Conservation (phyloP, 2,797 vertebrate species). For the Bufotes viridis region DNA sequence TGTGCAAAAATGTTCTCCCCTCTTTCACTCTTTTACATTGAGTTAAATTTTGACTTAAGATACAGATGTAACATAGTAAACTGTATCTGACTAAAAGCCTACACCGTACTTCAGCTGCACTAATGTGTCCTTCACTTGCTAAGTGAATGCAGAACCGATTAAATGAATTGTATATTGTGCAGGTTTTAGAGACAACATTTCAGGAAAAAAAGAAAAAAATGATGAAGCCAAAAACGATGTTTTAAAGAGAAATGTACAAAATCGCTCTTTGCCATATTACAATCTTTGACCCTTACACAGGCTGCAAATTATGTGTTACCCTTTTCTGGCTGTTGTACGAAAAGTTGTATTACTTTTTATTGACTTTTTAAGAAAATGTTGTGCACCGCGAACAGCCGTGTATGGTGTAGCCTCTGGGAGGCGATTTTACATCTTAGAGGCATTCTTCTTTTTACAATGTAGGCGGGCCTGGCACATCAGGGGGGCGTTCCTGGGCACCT, state of each 20-base stretch:
- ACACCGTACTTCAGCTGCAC: not conserved
- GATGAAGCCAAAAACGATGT: not conserved
- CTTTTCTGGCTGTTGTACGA: too few relatives aligned
- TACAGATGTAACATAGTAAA: not conserved
- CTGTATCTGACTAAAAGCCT: not conserved
- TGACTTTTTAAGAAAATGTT: too few relatives aligned
- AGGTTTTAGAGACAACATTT: not conserved
- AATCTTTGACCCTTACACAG: not conserved
- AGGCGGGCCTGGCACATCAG: too few relatives aligned
- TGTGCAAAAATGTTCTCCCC: not conserved
- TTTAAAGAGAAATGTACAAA: not conserved
- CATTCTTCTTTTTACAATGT: too few relatives aligned
- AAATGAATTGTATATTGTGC: not conserved
- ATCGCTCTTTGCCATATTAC: not conserved
- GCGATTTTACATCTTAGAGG: too few relatives aligned
- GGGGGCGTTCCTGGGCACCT: too few relatives aligned
- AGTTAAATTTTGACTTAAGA: not conserved
- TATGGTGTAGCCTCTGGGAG: too few relatives aligned
- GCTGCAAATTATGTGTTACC: too few relatives aligned
- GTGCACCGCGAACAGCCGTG: too few relatives aligned
- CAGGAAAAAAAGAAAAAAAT: not conserved
- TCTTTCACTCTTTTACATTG: not conserved
- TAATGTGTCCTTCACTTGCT: conserved; percentile 13
- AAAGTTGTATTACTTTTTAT: too few relatives aligned
- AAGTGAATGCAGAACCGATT: not conserved